Percentiles rank a stretch among this genome's conserved stretches.
phyloP scores from a whole-genome alignment of 2,797 vertebrate genomes.

The Nannoperca obscura region DNA sequence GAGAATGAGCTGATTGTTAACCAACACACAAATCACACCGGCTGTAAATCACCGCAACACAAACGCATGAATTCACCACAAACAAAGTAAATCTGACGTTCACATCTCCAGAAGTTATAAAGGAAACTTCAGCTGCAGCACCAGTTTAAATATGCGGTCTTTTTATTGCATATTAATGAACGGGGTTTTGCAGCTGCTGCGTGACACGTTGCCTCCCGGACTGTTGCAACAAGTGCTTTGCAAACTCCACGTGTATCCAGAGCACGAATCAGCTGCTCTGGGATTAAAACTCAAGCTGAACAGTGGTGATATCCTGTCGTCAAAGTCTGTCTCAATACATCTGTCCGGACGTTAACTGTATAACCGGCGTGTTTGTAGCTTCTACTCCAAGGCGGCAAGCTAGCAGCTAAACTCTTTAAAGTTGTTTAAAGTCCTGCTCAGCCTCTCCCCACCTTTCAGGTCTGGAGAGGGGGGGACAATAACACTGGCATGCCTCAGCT shows the following conservation, averaged over 20 bases:
- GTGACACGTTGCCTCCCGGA: constrained; percentile 16
- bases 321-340: constrained; percentile 15
- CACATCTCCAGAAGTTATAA: constrained; percentile 25
- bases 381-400: constrained; percentile 4
- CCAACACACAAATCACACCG: constrained; percentile 45
- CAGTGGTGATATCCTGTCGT: constrained; percentile 17
- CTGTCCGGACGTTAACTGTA: constrained; percentile 2
- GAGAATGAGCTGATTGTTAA: constrained; percentile 68
- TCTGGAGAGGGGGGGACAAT: constrained; percentile 31
- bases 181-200: background rate
- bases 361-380: constrained; percentile 15
- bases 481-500: constrained; percentile 69
- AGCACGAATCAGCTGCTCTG: constrained; percentile 23
- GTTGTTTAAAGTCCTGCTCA: constrained; percentile 33
- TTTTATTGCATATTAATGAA: constrained; percentile 24
- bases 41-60: constrained; percentile 35
- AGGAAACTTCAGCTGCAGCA: background rate
- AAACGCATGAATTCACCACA: constrained; percentile 42
- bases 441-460: constrained; percentile 40
- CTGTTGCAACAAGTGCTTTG: constrained; percentile 13
- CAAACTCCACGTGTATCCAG: constrained; percentile 17
- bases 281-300: constrained; percentile 25
- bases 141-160: constrained; percentile 12
- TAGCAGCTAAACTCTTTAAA: constrained; percentile 6
- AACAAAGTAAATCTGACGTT: constrained; percentile 33